Percentiles rank a stretch among this genome's conserved stretches.
Conservation (phyloP, 2,113 vertebrate species). For the Craseonycteris thonglongyai region DNA sequence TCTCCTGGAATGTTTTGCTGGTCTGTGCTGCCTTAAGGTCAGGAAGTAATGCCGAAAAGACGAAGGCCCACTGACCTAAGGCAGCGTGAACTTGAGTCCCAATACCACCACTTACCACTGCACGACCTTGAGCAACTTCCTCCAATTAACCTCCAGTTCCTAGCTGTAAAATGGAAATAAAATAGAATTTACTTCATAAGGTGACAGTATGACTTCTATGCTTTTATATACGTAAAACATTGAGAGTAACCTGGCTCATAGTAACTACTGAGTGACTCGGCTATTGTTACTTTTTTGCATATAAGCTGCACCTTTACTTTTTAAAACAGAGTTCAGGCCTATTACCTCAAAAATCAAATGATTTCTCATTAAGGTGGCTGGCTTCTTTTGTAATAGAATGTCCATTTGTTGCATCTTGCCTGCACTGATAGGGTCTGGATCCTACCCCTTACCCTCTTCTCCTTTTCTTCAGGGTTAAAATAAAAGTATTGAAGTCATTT, state of each 20-base stretch:
- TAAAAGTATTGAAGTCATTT: background rate
- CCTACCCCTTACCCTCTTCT: fast-evolving
- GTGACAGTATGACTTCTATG: background rate
- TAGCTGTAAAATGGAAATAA: background rate
- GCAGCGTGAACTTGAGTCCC: background rate
- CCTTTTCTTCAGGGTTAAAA: background rate
- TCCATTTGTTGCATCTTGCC: background rate
- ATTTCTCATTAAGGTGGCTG: background rate
- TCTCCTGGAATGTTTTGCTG: background rate
- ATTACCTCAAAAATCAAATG: background rate
- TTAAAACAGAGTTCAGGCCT: background rate
- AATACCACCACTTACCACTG: background rate
- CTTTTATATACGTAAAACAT: background rate
- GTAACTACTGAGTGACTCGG: background rate
- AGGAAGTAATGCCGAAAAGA: background rate
- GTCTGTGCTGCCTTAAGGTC: background rate
- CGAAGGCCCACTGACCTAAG: background rate
- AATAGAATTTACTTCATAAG: background rate
- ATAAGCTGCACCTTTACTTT: background rate
- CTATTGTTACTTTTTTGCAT: background rate
- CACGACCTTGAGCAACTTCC: background rate
- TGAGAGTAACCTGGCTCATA: background rate
- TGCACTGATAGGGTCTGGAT: background rate
- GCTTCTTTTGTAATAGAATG: background rate
- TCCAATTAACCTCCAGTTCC: background rate